These are phyloP conservation scores for Burhinus bistriatus DNA, from an alignment of 2,113 vertebrate species.

Conservation along the genomic window DNA sequence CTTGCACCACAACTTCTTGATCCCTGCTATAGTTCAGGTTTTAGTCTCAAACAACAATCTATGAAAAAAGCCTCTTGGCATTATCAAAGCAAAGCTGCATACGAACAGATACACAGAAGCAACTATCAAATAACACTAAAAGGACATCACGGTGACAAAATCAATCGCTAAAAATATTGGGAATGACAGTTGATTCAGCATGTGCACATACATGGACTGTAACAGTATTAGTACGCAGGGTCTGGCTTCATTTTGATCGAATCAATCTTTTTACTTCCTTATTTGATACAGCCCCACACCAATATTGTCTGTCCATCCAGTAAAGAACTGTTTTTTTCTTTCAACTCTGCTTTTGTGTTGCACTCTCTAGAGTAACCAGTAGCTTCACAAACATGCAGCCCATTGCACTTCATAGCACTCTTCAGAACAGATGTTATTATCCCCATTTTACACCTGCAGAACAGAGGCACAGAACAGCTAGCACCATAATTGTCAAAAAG, in stretches of 20 bases:
- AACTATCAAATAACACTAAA: neutral
- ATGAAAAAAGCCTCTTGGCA: neutral
- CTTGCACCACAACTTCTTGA: neutral
- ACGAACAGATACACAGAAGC: neutral
- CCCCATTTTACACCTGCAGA: neutral
- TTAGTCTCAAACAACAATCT: neutral
- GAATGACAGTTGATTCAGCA: neutral
- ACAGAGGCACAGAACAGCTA: neutral
- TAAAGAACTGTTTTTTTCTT: neutral
- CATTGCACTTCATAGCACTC: neutral
- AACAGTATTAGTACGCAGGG: fast-evolving
- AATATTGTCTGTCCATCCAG: neutral
- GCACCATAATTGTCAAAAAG: neutral
- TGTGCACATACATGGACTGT: neutral
- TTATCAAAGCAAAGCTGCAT: neutral
- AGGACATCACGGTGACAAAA: neutral
- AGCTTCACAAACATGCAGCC: neutral
- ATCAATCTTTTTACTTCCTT: neutral
- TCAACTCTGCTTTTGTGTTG: neutral
- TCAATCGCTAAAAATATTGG: neutral
- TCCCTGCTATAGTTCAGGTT: neutral
- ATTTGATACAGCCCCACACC: neutral
- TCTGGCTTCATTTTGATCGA: neutral
- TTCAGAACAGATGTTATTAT: neutral
- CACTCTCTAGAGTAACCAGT: neutral